Percentiles rank a stretch among this genome's conserved stretches.
These are phyloP conservation scores for Steinernema scapterisci DNA, from an alignment of 2,888 invertebrate species.

Conservation along the genomic window DNA sequence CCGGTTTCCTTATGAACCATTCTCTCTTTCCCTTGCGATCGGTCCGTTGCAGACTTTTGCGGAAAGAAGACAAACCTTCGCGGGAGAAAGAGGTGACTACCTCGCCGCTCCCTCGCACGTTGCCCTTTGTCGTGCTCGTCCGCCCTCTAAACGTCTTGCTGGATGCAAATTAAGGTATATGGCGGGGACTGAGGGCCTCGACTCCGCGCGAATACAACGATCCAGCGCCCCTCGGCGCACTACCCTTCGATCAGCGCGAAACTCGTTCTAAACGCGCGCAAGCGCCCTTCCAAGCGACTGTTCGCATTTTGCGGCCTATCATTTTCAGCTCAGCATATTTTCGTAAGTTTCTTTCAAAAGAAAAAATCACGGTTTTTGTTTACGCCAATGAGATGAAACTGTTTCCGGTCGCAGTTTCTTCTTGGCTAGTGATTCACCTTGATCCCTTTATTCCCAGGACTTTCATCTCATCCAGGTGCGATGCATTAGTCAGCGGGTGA, in stretches of 20 bases:
- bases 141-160: neutral
- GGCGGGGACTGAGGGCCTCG: neutral
- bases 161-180: constrained; percentile 7
- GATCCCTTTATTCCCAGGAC: too few relatives aligned
- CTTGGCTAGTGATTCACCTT: too few relatives aligned
- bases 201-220: neutral
- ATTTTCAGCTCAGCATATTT: constrained; percentile 30
- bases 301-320: constrained; percentile 31
- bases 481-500: too few relatives aligned
- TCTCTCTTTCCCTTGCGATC: neutral
- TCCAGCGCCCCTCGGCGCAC: constrained; percentile 1
- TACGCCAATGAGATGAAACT: too few relatives aligned
- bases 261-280: constrained; percentile 29
- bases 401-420: too few relatives aligned
- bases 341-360: neutral
- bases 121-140: constrained; percentile 1
- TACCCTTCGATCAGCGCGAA: constrained; percentile 21
- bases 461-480: too few relatives aligned
- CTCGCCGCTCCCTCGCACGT: neutral
- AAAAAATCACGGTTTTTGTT: too few relatives aligned
- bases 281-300: constrained; percentile 3
- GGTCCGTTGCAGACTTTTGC: neutral
- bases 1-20: too few relatives aligned
- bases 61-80: neutral
- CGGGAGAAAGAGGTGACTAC: neutral